phyloP scores from a whole-genome alignment of 1,140 invertebrate species.

The Anastatus disparis region DNA sequence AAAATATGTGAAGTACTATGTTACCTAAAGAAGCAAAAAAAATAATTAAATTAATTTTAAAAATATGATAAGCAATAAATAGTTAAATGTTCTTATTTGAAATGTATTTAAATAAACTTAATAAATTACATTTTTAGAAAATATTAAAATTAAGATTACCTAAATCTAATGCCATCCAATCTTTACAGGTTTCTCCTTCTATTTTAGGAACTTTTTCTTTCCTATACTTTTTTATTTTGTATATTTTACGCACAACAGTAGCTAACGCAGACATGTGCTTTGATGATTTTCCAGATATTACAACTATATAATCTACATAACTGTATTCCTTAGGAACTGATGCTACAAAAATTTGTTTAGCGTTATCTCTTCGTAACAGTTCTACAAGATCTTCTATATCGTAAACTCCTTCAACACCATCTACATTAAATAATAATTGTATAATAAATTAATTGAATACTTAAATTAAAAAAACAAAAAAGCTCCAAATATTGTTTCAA shows the following conservation, averaged over 20 bases:
- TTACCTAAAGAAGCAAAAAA: conserved; percentile 73
- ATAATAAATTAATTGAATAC: conserved; percentile 2
- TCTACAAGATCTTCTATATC: conserved; percentile 88
- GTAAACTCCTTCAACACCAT: conserved; percentile 82
- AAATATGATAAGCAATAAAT: no score
- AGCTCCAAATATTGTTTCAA: not conserved
- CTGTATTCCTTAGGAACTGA: conserved; percentile 77
- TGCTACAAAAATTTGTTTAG: conserved; percentile 84
- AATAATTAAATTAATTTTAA: conserved; percentile 31
- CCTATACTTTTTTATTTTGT: conserved; percentile 77
- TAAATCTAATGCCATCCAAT: conserved; percentile 93
- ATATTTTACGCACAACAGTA: conserved; percentile 81
- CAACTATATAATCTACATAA: conserved; percentile 86
- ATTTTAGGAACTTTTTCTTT: conserved; percentile 78
- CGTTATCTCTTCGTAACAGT: conserved; percentile 80
- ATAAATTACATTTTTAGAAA: not conserved
- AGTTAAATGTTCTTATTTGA: no score
- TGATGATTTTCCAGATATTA: conserved; percentile 78
- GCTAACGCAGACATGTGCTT: conserved; percentile 82
- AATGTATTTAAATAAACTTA: conserved; percentile 7
- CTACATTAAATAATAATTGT: conserved; percentile 66
- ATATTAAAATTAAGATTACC: conserved; percentile 67
- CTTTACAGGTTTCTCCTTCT: conserved; percentile 78
- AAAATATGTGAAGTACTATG: conserved; percentile 91
- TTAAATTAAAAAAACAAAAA: not conserved